Evolutionary conservation across 2,113 vertebrate genomes (phyloP).

Genomic region (Chaetops frenatus): DNA sequence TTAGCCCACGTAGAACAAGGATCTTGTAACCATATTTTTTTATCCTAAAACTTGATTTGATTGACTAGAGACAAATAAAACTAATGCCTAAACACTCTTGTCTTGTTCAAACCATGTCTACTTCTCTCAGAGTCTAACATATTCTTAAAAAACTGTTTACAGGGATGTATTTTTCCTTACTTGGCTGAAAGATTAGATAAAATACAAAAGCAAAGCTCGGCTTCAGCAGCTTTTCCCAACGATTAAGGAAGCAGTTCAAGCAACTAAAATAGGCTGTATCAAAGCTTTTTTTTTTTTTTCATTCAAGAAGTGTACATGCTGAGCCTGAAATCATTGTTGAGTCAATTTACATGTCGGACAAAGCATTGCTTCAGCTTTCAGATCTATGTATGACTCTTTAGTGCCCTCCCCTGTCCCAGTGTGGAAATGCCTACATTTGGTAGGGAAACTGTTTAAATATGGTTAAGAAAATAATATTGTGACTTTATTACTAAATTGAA

Average conservation of each 20-base stretch:
- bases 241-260: neutral
- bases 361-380: neutral
- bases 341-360: neutral
- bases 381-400: slow-evolving; percentile 54
- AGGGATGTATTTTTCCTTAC: neutral
- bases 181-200: neutral
- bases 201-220: neutral
- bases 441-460: neutral
- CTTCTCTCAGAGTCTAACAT: neutral
- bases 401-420: slow-evolving; percentile 62
- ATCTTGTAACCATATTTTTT: neutral
- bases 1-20: neutral
- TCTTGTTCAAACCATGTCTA: neutral
- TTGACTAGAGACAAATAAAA: neutral
- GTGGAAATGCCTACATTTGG: neutral
- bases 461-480: neutral
- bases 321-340: neutral
- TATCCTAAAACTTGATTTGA: neutral
- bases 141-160: neutral
- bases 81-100: neutral
- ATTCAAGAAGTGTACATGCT: neutral
- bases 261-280: neutral
- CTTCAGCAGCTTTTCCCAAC: neutral
- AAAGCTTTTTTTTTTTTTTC: neutral
- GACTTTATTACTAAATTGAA: neutral